Base-by-base conservation (phyloP, 2,797 vertebrate genomes). In the Sylvia borin region DNA sequence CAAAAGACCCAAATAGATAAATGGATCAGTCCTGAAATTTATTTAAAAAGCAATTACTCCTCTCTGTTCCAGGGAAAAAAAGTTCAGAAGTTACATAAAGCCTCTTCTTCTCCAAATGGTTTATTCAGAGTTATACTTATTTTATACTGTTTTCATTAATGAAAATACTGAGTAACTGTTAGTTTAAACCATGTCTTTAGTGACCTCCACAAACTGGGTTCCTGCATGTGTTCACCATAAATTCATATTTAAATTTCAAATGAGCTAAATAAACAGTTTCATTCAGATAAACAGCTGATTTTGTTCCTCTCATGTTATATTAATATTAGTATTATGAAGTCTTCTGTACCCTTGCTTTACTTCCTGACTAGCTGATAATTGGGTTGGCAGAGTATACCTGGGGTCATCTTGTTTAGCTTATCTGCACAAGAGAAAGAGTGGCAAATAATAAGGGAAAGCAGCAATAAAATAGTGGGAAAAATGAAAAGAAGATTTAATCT, bases 401-500 rank as follows among this genome's bases (percentile, higher is more conserved):
- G 92, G 97, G 97, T 97, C 97, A 96, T 97, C 97, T 95, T 97
- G 97, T 97, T 97, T 97, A 97, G 94, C 95, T 98, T 97, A 97
- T 98, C 98, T 97, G 93, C 77, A 70, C 60, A 38, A 88, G 92
- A 97, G 96, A 84, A 96, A 98, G 93, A 95, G 90, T 91, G 83
- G 96, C 94, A 96, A 97, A 94, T 97, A 97, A 97, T 96, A 97
- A 97, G 90, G 82, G 82, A 96, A 97, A 97, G 94, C 27, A 29
- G 93, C 95, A 93, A 97, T 97, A 97, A 97, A 98, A 97, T 90
- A 94, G 96, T 95, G 88, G 6, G 8, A 17, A 90, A 97, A 97
- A 97, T 96, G 97, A 98, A 98, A 96, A 83, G 96, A 97, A 98
- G 98, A 98, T 98, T 97, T 97, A 98, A 98, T 98, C 98, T 98